Percentiles rank a stretch among this genome's conserved stretches.
phyloP scores from a whole-genome alignment of 2,113 vertebrate species.

The Apus apus region DNA sequence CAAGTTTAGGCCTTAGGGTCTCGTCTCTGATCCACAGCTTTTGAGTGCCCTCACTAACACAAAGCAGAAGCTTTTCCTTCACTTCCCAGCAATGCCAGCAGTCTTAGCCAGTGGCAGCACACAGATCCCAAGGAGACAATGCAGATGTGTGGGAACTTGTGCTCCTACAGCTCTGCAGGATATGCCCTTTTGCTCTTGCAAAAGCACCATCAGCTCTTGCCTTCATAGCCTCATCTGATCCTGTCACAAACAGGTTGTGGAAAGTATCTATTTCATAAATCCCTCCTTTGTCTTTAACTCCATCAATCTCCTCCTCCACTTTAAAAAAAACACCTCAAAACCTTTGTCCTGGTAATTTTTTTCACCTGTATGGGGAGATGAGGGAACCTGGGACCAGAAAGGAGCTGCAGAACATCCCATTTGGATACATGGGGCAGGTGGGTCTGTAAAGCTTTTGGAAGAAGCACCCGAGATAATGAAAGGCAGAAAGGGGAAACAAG shows the following conservation, averaged over 20 bases:
- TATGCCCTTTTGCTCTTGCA: rapidly evolving
- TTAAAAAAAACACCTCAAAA: neutral
- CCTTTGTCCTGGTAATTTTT: neutral
- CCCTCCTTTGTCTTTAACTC: neutral
- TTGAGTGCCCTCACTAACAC: neutral
- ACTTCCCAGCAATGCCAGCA: neutral
- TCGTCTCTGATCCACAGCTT: neutral
- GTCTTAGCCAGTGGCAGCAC: neutral
- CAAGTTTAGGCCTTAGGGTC: neutral
- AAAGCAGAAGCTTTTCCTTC: neutral
- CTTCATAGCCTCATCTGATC: neutral
- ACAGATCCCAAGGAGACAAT: neutral
- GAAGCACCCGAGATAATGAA: neutral
- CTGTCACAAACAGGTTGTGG: neutral
- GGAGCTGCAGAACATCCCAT: neutral
- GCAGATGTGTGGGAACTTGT: neutral
- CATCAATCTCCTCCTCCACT: neutral
- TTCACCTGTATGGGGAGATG: neutral
- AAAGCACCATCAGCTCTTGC: neutral
- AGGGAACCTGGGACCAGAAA: neutral
- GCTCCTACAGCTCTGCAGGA: neutral
- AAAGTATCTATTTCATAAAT: neutral
- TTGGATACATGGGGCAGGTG: neutral
- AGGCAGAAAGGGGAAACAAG: neutral
- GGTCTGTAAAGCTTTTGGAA: neutral